Base-by-base conservation (phyloP, 2,113 vertebrate genomes). In the Marmota flaviventris region DNA sequence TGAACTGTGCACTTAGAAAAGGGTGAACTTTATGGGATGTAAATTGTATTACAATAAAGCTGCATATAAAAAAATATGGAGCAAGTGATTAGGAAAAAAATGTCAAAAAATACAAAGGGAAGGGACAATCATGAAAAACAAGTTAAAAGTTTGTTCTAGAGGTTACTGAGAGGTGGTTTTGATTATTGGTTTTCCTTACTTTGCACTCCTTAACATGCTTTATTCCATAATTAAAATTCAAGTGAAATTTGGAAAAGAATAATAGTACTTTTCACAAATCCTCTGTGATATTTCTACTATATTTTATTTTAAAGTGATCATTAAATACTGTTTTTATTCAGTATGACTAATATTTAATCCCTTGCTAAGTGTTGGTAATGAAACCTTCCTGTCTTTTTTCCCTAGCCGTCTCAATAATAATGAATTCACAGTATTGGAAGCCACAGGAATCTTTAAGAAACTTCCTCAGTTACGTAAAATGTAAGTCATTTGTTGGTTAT, bases 391-490 rank as follows among this genome's bases (percentile, higher is more conserved):
- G 85, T 98, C 96, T 91, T 2, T 51, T 97, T 97, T 97, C 84
- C 89, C 89, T 14, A 99, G 99, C 94, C 99, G 99, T 82, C 99
- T 99, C 93, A 99, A 99, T 99, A 99, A 99, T 98, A 99, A 99
- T 56, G 99, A 99, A 97, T 99, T 99, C 98, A 99, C 99, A 63
- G 99, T 99, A 69, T 98, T 99, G 85, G 99, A 99, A 99, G 99
- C 99, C 51, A 99, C 99, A 2, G 99, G 99, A 75, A 99, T 99
- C 97, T 99, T 99, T 98, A 99, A 99, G 98, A 99, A 99, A 98
- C 99, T 99, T 96, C 99, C 99, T 97, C 99, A 99, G 58, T 98
- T 99, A 85, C 99, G 99, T 93, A 99, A 99, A 99, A 99, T 99
- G 99, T 99, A 98, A 99, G 99, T 99, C 79, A 22, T 84, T 61